Percentiles rank a stretch among this genome's conserved stretches.
Evolutionary conservation across 2,113 vertebrate genomes (phyloP).

Genomic region (Cebidichthys violaceus): DNA sequence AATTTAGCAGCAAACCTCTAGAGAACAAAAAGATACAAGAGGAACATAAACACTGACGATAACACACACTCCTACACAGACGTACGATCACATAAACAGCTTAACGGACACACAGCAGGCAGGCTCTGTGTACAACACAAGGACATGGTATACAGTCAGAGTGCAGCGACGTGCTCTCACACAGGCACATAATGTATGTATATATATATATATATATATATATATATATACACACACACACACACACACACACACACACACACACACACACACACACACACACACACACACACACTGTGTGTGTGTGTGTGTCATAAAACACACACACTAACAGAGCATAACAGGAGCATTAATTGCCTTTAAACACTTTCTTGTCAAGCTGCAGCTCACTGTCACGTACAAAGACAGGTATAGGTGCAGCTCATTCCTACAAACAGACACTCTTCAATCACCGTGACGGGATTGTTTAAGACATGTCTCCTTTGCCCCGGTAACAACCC

Average conservation of each 20-base stretch:
- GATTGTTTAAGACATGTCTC: slow-evolving; percentile 66
- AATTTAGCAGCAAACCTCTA: background rate
- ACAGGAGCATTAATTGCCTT: slow-evolving; percentile 35
- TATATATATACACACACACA: too few relatives aligned
- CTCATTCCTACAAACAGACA: slow-evolving; percentile 48
- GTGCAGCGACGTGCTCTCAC: background rate
- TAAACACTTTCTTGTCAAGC: slow-evolving; percentile 31
- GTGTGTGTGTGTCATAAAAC: too few relatives aligned
- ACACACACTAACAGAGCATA: slow-evolving; percentile 21
- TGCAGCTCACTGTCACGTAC: slow-evolving; percentile 29
- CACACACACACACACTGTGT: too few relatives aligned
- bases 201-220: too few relatives aligned
- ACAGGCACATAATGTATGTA: background rate
- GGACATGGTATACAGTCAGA: slow-evolving; percentile 18
- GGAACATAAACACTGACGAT: slow-evolving; percentile 10
- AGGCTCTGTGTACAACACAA: background rate
- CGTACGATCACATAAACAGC: slow-evolving; percentile 20
- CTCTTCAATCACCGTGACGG: slow-evolving; percentile 64
- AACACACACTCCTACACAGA: slow-evolving; percentile 9
- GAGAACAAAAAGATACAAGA: slow-evolving; percentile 26
- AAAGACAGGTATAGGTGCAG: slow-evolving; percentile 34
- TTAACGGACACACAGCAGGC: slow-evolving; percentile 20
- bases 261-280: background rate
- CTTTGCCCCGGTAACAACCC: slow-evolving; percentile 67
- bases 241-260: background rate